Percentiles rank a stretch among this genome's conserved stretches.
Evolutionary conservation across 1,140 invertebrate species (phyloP).

Genomic region (Bombus superbus): DNA sequence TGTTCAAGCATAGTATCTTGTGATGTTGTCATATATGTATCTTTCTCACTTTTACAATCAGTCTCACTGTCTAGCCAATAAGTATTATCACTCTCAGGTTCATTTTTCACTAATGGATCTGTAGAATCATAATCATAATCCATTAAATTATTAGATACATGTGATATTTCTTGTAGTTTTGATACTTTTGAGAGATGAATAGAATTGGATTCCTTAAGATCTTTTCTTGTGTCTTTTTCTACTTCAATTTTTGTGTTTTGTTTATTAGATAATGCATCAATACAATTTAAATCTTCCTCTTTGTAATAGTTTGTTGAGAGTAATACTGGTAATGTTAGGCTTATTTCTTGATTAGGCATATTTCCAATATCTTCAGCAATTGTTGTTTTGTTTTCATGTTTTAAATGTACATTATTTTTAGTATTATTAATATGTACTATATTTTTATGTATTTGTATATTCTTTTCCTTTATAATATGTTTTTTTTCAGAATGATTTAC

Average conservation of each 20-base stretch:
- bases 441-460: constrained; percentile 27
- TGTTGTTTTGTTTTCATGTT: constrained; percentile 9
- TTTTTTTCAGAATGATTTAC: constrained; percentile 38
- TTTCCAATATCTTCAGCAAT: neutral
- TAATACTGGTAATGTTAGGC: neutral
- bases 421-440: neutral
- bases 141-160: neutral
- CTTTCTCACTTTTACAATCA: constrained; percentile 22
- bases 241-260: neutral
- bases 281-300: constrained; percentile 7
- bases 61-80: constrained; percentile 19
- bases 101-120: constrained; percentile 24
- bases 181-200: neutral
- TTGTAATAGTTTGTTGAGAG: neutral
- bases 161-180: constrained; percentile 18
- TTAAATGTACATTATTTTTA: neutral
- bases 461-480: constrained; percentile 16
- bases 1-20: neutral
- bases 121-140: constrained; percentile 3
- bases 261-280: neutral
- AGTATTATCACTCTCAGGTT: constrained; percentile 23
- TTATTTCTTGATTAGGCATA: constrained; percentile 16
- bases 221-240: constrained; percentile 8
- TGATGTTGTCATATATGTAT: neutral
- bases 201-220: constrained; percentile 1